Percentiles rank a stretch among this genome's conserved stretches.
Evolutionary conservation across 2,113 vertebrate genomes (phyloP).

Genomic region (Gorsachius goisagi): DNA sequence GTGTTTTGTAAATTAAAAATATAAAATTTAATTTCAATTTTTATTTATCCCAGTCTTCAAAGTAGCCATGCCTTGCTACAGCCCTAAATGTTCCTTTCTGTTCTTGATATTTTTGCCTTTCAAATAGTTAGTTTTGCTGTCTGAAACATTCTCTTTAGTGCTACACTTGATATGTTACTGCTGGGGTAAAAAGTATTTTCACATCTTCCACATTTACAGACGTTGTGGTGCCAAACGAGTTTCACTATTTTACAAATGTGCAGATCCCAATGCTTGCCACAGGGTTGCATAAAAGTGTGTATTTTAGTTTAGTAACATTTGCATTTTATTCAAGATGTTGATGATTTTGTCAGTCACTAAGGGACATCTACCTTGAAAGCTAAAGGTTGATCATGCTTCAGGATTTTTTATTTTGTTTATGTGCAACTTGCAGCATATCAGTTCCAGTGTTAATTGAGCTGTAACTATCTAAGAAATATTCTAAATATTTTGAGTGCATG

Average conservation of each 20-base stretch:
- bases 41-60: background rate
- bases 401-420: background rate
- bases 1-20: background rate
- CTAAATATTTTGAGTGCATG: background rate
- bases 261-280: background rate
- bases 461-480: background rate
- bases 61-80: background rate
- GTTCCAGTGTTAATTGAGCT: background rate
- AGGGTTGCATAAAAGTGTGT: background rate
- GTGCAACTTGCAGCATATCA: background rate
- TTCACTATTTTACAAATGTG: slow-evolving; percentile 28
- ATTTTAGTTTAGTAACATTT: slow-evolving; percentile 6
- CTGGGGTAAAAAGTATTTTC: slow-evolving; percentile 33
- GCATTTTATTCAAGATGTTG: slow-evolving; percentile 10
- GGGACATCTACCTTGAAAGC: background rate
- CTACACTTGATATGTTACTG: slow-evolving; percentile 3
- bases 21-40: background rate
- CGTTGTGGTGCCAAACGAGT: background rate
- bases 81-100: background rate
- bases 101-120: background rate
- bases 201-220: slow-evolving; percentile 49
- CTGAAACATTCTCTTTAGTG: background rate
- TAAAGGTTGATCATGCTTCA: background rate
- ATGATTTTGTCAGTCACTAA: background rate
- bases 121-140: background rate